Evolutionary conservation across 1,140 invertebrate species (phyloP), one percentile per base, ranked within the genome.

Genomic region (Ctenoplectra terminalis): DNA sequence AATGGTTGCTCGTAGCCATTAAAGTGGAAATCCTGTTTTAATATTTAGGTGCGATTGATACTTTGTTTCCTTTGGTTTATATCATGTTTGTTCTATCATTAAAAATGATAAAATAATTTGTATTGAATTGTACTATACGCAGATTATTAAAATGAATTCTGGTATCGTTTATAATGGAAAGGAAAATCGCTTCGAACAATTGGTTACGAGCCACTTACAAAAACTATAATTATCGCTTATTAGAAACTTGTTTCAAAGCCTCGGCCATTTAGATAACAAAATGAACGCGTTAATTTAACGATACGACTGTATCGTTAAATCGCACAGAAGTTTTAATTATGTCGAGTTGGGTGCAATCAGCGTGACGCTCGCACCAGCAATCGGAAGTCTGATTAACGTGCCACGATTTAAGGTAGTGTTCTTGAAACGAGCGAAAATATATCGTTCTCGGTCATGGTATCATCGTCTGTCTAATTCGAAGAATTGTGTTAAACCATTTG

Each of bases 361-460:
- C 79, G 79, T 31, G 61, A 67, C 52, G 54, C 26, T 58, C 64
- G 34, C 52, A 52, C 64, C 73, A 43, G 46, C 54, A 77, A 82
- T 56, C 80, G 56, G 80, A 82, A 82, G 80, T 82, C 80, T 82
- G 80, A 82, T 82, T 82, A 82, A 82, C 80, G 80, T 82, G 73
- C 80, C 80, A 82, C 64, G 73, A 69, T 76, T 69, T 60, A 50
- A 82, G 56, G 48, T 82, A 77, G 63, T 52, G 50, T 67, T 75
- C 61, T 60, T 34, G 37, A 81, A 66, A 56, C n/a, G 63, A 69
- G 37, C 63, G 23, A 40, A 40, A 46, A 4, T 46, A 50, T 50
- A 63, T 23, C 52, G 23, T 66, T 69, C n/a, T 73, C 52, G 37
- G n/a, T 48, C 26, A 54, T 50, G 46, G 11, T 63, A 63, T 72